These are phyloP conservation scores for Palythoa grandis DNA, from an alignment of 92 coral and sea anemone genomes.

Conservation along the genomic window DNA sequence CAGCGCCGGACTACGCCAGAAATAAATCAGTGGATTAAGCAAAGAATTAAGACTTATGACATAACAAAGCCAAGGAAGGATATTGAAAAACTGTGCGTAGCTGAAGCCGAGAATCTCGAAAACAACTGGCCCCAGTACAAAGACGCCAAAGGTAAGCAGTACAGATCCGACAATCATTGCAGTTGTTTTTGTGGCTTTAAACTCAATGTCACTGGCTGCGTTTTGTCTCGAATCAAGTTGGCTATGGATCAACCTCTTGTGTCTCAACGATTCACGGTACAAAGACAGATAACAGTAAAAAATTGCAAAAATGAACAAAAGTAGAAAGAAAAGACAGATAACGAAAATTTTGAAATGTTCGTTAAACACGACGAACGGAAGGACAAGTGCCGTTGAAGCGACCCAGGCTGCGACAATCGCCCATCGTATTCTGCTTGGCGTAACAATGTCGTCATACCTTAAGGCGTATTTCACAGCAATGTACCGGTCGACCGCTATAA, in stretches of 20 bases:
- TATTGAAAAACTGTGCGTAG: neutral
- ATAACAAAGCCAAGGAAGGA: neutral
- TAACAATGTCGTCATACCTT: neutral
- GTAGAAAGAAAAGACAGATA: neutral
- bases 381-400: neutral
- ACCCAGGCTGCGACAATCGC: neutral
- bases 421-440: too few relatives aligned
- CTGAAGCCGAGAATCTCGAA: neutral
- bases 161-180: too few relatives aligned
- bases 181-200: neutral
- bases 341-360: neutral
- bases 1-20: neutral
- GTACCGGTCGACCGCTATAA: too few relatives aligned
- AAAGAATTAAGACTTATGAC: neutral
- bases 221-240: neutral
- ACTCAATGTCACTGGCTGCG: neutral
- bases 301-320: too few relatives aligned
- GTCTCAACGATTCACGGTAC: too few relatives aligned
- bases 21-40: neutral
- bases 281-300: too few relatives aligned
- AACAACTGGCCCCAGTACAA: neutral
- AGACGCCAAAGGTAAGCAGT: neutral
- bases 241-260: too few relatives aligned
- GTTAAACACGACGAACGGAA: neutral
- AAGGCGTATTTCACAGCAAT: neutral